Evolutionary conservation across 2,888 invertebrate genomes (phyloP).

Genomic region (Xanthorhoe designata): DNA sequence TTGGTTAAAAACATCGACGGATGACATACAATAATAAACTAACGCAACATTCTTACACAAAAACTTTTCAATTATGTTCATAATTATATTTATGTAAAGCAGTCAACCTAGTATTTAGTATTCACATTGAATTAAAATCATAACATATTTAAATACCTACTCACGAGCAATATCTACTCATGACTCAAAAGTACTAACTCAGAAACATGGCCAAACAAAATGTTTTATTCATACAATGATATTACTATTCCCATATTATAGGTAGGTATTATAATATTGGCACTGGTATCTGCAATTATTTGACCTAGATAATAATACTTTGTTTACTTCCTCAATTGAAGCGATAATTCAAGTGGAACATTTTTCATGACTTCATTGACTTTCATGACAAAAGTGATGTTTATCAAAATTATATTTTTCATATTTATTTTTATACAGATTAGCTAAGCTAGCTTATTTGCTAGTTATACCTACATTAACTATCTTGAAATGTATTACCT

Average conservation of each 20-base stretch:
- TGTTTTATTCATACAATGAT: constrained; percentile 32
- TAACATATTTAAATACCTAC: background rate
- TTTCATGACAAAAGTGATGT: background rate
- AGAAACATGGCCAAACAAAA: constrained; percentile 13
- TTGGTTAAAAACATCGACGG: too few species aligned
- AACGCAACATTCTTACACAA: too few species aligned
- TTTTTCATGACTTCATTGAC: constrained; percentile 23
- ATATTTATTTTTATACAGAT: background rate
- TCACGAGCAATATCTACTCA: background rate
- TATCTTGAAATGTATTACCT: too few species aligned
- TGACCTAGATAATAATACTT: constrained; percentile 37
- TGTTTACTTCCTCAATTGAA: constrained; percentile 35
- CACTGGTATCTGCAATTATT: constrained; percentile 25
- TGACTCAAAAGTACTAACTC: background rate
- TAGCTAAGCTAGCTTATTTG: background rate
- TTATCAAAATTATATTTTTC: background rate
- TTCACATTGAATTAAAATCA: background rate
- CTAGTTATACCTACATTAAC: background rate
- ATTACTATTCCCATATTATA: constrained; percentile 17
- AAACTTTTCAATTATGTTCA: too few species aligned
- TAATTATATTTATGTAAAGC: too few species aligned
- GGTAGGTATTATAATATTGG: constrained; percentile 21
- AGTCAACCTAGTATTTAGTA: too few species aligned
- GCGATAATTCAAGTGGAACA: constrained; percentile 10
- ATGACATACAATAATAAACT: too few species aligned